Conservation (phyloP, 2,888 invertebrate species). For the Troides helena region DNA sequence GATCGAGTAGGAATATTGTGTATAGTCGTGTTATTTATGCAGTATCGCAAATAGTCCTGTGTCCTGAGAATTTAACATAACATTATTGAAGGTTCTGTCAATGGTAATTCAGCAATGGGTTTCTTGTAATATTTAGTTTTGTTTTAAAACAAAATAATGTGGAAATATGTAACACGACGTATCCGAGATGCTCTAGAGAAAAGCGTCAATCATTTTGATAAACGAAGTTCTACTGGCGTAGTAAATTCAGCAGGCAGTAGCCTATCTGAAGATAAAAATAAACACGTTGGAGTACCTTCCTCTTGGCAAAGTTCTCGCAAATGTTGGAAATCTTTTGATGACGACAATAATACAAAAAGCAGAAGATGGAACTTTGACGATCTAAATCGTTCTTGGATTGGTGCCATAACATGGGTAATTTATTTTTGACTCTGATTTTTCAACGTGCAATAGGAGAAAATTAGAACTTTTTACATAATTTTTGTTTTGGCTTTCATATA, state of each 20-base stretch:
- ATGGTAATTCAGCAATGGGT: constrained; percentile 15
- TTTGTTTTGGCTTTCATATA: too few relatives aligned
- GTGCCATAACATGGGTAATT: constrained; percentile 78
- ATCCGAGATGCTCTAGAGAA: constrained; percentile 74
- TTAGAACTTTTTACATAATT: too few relatives aligned
- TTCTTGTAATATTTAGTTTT: constrained; percentile 19
- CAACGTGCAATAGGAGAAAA: too few relatives aligned
- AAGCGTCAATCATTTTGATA: constrained; percentile 72
- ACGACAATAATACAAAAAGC: constrained; percentile 57
- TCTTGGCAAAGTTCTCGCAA: constrained; percentile 54
- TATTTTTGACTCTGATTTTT: constrained; percentile 13
- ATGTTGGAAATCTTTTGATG: constrained; percentile 49
- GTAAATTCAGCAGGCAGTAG: constrained; percentile 48
- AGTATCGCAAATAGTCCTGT: not conserved
- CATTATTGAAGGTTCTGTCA: constrained; percentile 10
- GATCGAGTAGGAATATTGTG: too few relatives aligned
- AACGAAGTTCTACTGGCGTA: constrained; percentile 64
- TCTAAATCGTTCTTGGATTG: constrained; percentile 69
- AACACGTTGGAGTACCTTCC: constrained; percentile 45
- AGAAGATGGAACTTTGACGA: constrained; percentile 69
- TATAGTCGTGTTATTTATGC: too few relatives aligned
- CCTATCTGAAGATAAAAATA: constrained; percentile 51
- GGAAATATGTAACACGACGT: constrained; percentile 78
- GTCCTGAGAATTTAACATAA: not conserved
- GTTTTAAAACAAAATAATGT: constrained; percentile 57